A percentile compares a stretch with the other conserved stretches of the same genome.
Evolutionary conservation across 2,113 vertebrate species (phyloP).

Genomic region (Rhinichthys klamathensis): DNA sequence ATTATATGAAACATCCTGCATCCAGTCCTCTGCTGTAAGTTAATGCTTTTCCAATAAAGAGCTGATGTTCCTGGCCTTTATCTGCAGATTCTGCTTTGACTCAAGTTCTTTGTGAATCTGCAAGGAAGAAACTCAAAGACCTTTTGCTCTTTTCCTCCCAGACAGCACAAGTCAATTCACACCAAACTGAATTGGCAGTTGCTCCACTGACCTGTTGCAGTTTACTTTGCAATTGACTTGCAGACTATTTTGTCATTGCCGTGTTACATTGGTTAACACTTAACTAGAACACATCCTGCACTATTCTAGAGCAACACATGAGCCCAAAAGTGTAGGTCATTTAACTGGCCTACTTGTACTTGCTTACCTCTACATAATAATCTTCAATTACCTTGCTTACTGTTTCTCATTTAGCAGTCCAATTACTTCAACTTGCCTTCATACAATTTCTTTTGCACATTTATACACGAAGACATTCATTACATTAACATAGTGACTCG

Average conservation of each 20-base stretch:
- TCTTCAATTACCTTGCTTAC: not conserved
- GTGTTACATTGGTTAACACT: not conserved
- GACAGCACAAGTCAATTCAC: constrained; percentile 3
- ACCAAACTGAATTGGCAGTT: not conserved
- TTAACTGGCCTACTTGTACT: not conserved
- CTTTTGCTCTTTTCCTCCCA: not conserved
- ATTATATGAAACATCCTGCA: not conserved
- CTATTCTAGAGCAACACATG: not conserved
- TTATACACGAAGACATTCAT: not conserved
- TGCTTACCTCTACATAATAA: not conserved
- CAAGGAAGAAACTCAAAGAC: constrained; percentile 11
- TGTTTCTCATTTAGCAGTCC: too few species aligned
- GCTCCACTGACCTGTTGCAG: not conserved
- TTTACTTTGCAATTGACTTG: not conserved
- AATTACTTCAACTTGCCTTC: too few species aligned
- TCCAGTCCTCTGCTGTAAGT: not conserved
- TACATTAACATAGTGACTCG: not conserved
- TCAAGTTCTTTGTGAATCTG: not conserved
- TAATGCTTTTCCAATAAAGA: not conserved
- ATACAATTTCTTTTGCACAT: not conserved
- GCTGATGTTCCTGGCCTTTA: not conserved
- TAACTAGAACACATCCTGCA: not conserved
- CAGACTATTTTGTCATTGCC: not conserved
- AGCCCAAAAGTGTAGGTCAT: not conserved
- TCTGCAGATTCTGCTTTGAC: not conserved